Conservation (phyloP, 2,113 vertebrate genomes). For the Tricholaema leucomelas region DNA sequence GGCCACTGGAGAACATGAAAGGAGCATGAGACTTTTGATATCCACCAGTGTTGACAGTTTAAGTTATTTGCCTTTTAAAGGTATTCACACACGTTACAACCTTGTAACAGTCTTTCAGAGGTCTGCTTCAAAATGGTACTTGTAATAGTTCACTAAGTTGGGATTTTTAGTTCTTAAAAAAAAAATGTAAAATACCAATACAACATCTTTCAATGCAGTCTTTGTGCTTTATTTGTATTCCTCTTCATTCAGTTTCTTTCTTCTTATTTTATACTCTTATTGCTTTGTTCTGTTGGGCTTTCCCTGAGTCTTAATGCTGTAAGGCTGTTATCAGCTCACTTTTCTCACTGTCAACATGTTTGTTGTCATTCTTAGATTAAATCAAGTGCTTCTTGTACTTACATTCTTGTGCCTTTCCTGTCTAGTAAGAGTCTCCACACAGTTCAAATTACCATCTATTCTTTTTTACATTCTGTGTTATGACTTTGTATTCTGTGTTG, state of each 20-base stretch:
- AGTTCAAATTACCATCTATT: not conserved
- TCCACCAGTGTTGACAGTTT: not conserved
- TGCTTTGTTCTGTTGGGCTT: not conserved
- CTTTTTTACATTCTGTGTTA: not conserved
- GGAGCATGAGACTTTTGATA: not conserved
- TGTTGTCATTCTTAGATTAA: not conserved
- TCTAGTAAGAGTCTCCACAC: not conserved
- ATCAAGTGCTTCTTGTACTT: not conserved
- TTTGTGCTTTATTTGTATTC: not conserved
- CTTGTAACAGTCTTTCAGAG: not conserved
- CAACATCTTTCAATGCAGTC: not conserved
- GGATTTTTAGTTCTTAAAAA: not conserved
- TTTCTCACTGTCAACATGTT: not conserved
- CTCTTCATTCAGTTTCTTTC: not conserved
- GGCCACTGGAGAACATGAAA: not conserved
- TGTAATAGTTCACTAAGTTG: not conserved
- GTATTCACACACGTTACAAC: not conserved
- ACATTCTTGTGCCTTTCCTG: fast-evolving
- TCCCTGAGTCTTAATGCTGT: not conserved
- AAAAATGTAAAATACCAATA: not conserved
- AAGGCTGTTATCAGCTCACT: not conserved
- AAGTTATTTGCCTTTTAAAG: not conserved
- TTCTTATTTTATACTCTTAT: not conserved
- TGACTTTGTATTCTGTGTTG: not conserved
- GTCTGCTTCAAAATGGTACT: not conserved